Conservation (phyloP, 2,113 vertebrate genomes). For the Tupaia chinensis region DNA sequence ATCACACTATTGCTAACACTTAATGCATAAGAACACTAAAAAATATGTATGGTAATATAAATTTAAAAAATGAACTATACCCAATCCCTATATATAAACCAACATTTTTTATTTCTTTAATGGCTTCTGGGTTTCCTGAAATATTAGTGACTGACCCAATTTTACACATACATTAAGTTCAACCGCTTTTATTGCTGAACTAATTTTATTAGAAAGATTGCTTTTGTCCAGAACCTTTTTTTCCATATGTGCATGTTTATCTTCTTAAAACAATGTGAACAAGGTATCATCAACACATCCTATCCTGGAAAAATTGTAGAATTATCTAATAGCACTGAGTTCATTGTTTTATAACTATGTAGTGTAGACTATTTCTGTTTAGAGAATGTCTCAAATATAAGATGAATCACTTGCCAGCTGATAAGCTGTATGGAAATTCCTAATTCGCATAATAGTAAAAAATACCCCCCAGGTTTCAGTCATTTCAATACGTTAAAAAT, state of each 20-base stretch:
- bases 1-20: background rate
- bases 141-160: constrained; percentile 75
- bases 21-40: constrained; percentile 72
- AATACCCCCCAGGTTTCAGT: constrained; percentile 66
- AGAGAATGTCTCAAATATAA: constrained; percentile 74
- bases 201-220: constrained; percentile 79
- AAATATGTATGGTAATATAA: constrained; percentile 33
- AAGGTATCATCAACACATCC: constrained; percentile 68
- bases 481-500: constrained; percentile 76
- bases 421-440: constrained; percentile 49
- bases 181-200: constrained; percentile 71
- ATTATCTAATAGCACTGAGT: constrained; percentile 63
- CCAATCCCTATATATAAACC: constrained; percentile 66
- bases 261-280: constrained; percentile 23
- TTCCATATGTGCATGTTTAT: constrained; percentile 40
- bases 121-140: constrained; percentile 60
- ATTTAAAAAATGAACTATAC: constrained; percentile 74
- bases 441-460: constrained; percentile 52
- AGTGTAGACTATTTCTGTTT: constrained; percentile 64
- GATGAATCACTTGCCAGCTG: constrained; percentile 65
- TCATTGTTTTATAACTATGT: constrained; percentile 79
- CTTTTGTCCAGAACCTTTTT: constrained; percentile 68
- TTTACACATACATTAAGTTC: constrained; percentile 71
- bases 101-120: constrained; percentile 75
- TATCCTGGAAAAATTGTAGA: background rate